Evolutionary conservation across 2,113 vertebrate species (phyloP).

Genomic region (Lepus timidus): DNA sequence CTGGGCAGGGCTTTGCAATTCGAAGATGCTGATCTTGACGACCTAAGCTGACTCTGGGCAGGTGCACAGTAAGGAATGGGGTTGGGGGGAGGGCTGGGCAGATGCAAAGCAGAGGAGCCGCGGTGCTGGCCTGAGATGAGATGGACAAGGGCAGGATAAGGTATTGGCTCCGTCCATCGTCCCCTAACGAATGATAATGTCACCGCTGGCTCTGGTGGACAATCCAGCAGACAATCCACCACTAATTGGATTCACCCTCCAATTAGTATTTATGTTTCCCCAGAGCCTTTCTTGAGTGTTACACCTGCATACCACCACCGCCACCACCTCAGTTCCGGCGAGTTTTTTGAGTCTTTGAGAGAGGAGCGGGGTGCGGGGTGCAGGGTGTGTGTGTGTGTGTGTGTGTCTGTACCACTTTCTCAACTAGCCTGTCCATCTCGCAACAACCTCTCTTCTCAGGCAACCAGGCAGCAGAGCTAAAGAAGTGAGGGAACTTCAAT

Average conservation of each 20-base stretch:
- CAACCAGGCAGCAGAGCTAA: neutral
- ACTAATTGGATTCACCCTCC: constrained; percentile 38
- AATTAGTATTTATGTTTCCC: constrained; percentile 55
- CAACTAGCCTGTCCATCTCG: neutral
- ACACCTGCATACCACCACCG: neutral
- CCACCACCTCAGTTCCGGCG: neutral
- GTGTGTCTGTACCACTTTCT: neutral
- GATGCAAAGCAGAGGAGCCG: constrained; percentile 37
- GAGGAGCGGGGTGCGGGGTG: fast-evolving
- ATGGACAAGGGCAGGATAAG: constrained; percentile 45
- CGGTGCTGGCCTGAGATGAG: constrained; percentile 27
- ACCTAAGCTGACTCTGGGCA: neutral
- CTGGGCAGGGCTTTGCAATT: neutral
- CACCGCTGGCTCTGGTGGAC: constrained; percentile 48
- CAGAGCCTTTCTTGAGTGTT: neutral
- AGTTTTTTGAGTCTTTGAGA: constrained; percentile 44
- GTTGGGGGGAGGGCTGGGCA: neutral
- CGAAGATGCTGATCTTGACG: neutral
- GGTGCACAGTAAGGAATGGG: neutral
- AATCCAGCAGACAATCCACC: constrained; percentile 14
- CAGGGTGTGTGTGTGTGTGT: too few relatives aligned
- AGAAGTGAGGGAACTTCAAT: neutral
- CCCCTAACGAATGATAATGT: constrained; percentile 49
- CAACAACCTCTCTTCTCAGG: neutral
- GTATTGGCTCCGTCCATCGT: constrained; percentile 11